phyloP scores from a whole-genome alignment of 2,113 vertebrate genomes.

The Urocolius indicus region DNA sequence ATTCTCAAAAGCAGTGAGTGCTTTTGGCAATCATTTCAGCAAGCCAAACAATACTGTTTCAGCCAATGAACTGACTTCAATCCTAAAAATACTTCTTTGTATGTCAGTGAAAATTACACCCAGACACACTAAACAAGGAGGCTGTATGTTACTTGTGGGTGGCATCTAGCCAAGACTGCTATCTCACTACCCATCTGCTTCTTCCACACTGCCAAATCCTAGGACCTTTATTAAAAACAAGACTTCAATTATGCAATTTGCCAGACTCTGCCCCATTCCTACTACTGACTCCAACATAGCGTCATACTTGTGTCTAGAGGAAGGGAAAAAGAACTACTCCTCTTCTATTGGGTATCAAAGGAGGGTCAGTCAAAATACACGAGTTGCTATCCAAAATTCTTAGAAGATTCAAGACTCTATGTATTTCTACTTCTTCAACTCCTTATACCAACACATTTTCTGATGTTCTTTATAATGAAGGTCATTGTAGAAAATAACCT shows the following conservation, averaged over 20 bases:
- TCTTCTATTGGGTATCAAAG: neutral
- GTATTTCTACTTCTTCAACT: neutral
- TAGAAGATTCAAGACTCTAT: neutral
- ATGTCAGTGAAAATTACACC: neutral
- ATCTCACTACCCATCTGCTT: slow-evolving; percentile 23
- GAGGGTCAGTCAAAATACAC: neutral
- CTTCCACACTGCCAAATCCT: neutral
- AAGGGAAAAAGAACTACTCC: neutral
- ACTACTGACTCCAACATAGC: neutral
- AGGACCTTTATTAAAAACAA: neutral
- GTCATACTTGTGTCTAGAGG: neutral
- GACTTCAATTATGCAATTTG: neutral
- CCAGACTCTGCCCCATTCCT: neutral
- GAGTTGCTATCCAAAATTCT: neutral
- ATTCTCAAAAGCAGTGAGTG: neutral
- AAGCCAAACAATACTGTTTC: neutral
- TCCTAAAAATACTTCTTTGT: slow-evolving; percentile 38
- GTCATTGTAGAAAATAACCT: neutral
- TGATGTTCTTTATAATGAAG: neutral
- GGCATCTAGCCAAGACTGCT: neutral
- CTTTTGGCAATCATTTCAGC: slow-evolving; percentile 3
- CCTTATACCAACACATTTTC: neutral
- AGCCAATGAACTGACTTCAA: slow-evolving; percentile 19
- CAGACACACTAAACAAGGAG: slow-evolving; percentile 35
- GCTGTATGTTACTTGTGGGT: slow-evolving; percentile 16